Conservation (phyloP, 2,797 vertebrate species). For the Halcyon smyrnensis region DNA sequence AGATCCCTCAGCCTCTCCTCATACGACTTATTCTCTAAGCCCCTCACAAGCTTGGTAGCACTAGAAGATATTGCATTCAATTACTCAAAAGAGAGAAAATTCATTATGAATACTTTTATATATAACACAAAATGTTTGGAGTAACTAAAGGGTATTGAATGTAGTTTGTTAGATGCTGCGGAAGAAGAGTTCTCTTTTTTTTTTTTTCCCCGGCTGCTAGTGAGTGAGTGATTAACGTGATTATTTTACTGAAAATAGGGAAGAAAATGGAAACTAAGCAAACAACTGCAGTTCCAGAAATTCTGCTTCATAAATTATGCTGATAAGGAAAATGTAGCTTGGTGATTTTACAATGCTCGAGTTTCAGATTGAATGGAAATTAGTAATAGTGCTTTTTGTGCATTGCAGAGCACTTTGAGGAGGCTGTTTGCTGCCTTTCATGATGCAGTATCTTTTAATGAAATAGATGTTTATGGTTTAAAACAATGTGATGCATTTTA, state of each 20-base stretch:
- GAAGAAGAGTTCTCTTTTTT: background rate
- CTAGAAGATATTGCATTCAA: slow-evolving; percentile 17
- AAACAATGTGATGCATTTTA: background rate
- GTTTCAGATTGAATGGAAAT: slow-evolving; percentile 28
- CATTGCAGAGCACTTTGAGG: background rate
- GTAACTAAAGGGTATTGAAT: background rate
- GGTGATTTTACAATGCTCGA: background rate
- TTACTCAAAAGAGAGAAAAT: slow-evolving; percentile 27
- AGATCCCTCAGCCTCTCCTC: too few species aligned
- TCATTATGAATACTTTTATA: background rate
- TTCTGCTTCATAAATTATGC: slow-evolving; percentile 62
- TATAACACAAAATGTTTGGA: background rate
- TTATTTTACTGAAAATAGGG: slow-evolving; percentile 45
- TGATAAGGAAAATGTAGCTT: slow-evolving; percentile 34
- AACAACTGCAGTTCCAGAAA: slow-evolving; percentile 60
- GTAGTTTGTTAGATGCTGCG: background rate
- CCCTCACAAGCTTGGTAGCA: background rate
- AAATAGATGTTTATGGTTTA: slow-evolving; percentile 10
- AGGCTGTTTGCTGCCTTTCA: background rate
- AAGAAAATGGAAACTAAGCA: slow-evolving; percentile 35
- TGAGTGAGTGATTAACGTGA: background rate
- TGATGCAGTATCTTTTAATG: slow-evolving; percentile 14
- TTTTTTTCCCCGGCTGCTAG: background rate
- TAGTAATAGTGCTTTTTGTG: slow-evolving; percentile 26
- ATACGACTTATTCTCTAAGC: too few species aligned